Conservation (phyloP, 2,113 vertebrate species). For the Oostethus manadensis region DNA sequence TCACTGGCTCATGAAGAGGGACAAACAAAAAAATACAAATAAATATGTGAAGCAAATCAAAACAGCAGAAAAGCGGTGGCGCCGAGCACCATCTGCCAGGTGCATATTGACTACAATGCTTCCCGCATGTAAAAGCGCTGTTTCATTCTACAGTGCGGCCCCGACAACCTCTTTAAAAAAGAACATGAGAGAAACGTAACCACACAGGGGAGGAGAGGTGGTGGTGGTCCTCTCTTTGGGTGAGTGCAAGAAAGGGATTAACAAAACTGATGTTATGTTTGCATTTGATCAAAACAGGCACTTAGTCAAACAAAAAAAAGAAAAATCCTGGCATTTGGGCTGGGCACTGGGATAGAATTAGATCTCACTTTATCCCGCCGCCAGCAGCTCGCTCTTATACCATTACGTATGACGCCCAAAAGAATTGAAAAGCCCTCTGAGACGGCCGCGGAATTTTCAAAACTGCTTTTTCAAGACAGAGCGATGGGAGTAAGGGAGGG, state of each 20-base stretch:
- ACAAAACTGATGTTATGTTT: conserved; percentile 30
- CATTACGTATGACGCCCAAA: conserved; percentile 38
- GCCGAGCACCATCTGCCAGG: conserved; percentile 59
- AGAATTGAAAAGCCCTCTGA: conserved; percentile 48
- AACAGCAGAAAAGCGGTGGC: conserved; percentile 26
- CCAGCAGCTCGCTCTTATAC: conserved; percentile 14
- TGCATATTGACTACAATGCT: conserved; percentile 41
- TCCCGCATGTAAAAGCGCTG: conserved; percentile 38
- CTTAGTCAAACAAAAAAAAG: conserved; percentile 19
- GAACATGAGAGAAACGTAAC: conserved; percentile 1
- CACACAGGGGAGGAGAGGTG: not conserved
- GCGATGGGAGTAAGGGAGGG: conserved; percentile 22
- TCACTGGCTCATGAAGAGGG: conserved; percentile 36
- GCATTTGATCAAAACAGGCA: conserved; percentile 34
- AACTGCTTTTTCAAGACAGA: conserved; percentile 42
- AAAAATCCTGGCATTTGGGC: conserved; percentile 32
- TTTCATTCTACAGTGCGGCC: conserved; percentile 15
- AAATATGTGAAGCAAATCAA: conserved; percentile 6
- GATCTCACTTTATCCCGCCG: conserved; percentile 37
- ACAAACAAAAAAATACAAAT: conserved; percentile 13
- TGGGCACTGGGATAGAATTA: conserved; percentile 47
- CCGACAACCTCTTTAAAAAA: conserved; percentile 20
- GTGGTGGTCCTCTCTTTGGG: not conserved
- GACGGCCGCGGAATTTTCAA: conserved; percentile 33
- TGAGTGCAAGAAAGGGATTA: conserved; percentile 25